A percentile compares a stretch with the other conserved stretches of the same genome.
phyloP scores from a whole-genome alignment of 2,113 vertebrate species.

The Blennius ocellaris region DNA sequence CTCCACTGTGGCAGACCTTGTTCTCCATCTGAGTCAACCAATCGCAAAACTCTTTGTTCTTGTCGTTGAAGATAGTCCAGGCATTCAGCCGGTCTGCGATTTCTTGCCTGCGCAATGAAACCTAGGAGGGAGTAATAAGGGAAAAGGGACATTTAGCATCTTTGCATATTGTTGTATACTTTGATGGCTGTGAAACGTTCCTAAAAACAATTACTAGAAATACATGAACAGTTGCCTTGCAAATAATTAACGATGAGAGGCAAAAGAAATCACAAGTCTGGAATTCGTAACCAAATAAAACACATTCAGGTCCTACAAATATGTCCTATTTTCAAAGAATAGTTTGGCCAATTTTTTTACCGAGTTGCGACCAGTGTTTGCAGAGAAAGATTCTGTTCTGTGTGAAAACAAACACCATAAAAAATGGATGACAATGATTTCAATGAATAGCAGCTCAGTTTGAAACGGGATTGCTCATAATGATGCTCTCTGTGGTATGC shows the following conservation, averaged over 20 bases:
- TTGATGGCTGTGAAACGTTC: background rate
- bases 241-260: too few relatives aligned
- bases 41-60: slow-evolving; percentile 92
- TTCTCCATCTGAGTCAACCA: slow-evolving; percentile 96
- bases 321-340: background rate
- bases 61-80: slow-evolving; percentile 93
- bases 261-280: too few relatives aligned
- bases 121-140: slow-evolving; percentile 75
- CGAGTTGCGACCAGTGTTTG: background rate
- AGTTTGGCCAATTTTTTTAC: background rate
- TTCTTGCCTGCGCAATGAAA: slow-evolving; percentile 89
- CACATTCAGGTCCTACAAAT: background rate
- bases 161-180: background rate
- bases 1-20: slow-evolving; percentile 88
- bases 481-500: slow-evolving; percentile 14
- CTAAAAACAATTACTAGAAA: too few relatives aligned
- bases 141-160: background rate
- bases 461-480: slow-evolving; percentile 6
- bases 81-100: slow-evolving; percentile 91
- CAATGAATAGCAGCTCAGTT: slow-evolving; percentile 7
- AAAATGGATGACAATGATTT: background rate
- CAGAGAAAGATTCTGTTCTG: background rate
- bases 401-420: background rate
- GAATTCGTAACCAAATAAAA: too few relatives aligned
- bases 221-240: too few relatives aligned